Percentiles rank a stretch among this genome's conserved stretches.
Conservation (phyloP, 2,888 invertebrate genomes). For the Epiblema foenella region DNA sequence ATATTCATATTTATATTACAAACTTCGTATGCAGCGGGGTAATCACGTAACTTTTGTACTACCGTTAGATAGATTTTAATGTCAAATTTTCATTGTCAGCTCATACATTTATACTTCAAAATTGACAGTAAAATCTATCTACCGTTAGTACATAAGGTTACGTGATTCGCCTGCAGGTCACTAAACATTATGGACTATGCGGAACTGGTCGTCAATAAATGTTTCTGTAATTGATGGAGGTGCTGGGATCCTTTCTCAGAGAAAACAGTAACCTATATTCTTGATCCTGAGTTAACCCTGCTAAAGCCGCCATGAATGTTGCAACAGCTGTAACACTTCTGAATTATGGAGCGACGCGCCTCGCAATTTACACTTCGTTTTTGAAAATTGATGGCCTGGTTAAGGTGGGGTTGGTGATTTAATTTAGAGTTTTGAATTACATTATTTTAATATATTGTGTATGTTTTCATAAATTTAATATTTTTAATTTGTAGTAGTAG, state of each 20-base stretch:
- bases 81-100: no score
- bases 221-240: neutral
- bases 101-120: no score
- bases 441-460: neutral
- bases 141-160: no score
- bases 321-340: constrained; percentile 15
- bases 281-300: constrained; percentile 24
- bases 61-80: no score
- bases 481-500: no score
- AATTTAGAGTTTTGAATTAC: neutral
- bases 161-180: no score
- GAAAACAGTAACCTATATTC: constrained; percentile 15
- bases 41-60: no score
- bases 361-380: constrained; percentile 14
- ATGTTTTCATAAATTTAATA: no score
- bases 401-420: neutral
- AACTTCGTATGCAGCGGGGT: no score
- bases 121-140: no score
- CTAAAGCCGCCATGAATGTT: constrained; percentile 17
- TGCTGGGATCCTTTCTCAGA: constrained; percentile 3
- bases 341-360: constrained; percentile 11
- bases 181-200: no score
- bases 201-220: neutral
- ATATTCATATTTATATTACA: no score
- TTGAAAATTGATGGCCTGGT: constrained; percentile 19